Conservation (phyloP, 2,113 vertebrate genomes). For the Planiliza haematocheilus region DNA sequence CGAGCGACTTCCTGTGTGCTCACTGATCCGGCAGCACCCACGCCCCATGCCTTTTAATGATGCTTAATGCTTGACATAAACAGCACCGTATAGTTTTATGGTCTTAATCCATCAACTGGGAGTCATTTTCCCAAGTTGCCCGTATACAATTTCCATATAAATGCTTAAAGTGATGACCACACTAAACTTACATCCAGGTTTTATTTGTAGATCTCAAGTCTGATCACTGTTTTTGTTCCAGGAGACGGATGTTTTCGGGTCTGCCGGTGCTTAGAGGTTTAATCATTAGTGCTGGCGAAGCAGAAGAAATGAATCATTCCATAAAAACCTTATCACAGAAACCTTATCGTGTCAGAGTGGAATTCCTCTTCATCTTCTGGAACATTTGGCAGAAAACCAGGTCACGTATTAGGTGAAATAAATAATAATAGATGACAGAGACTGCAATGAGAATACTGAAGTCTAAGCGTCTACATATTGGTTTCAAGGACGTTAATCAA, state of each 20-base stretch:
- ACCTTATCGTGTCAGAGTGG: background rate
- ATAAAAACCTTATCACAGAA: background rate
- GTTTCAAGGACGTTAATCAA: no score
- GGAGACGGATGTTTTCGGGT: background rate
- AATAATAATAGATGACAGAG: background rate
- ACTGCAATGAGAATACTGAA: background rate
- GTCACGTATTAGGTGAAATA: slow-evolving; percentile 18
- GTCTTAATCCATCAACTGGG: slow-evolving; percentile 20
- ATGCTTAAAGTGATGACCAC: no score
- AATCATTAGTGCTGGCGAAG: background rate
- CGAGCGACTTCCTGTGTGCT: slow-evolving; percentile 5
- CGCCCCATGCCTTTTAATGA: slow-evolving; percentile 14
- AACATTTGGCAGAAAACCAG: background rate
- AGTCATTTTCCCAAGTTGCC: slow-evolving; percentile 2
- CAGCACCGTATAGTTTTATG: slow-evolving; percentile 45
- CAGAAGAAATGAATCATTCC: background rate
- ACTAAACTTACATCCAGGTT: background rate
- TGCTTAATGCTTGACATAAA: slow-evolving; percentile 19
- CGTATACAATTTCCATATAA: background rate
- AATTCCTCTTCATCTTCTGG: background rate
- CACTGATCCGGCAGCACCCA: slow-evolving; percentile 7
- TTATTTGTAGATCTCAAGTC: background rate
- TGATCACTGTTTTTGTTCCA: background rate
- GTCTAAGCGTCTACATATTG: no score
- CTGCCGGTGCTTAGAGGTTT: background rate